Evolutionary conservation across 2,888 invertebrate species (phyloP), one percentile per base, ranked within the genome.

Genomic region (Melipona bicolor): DNA sequence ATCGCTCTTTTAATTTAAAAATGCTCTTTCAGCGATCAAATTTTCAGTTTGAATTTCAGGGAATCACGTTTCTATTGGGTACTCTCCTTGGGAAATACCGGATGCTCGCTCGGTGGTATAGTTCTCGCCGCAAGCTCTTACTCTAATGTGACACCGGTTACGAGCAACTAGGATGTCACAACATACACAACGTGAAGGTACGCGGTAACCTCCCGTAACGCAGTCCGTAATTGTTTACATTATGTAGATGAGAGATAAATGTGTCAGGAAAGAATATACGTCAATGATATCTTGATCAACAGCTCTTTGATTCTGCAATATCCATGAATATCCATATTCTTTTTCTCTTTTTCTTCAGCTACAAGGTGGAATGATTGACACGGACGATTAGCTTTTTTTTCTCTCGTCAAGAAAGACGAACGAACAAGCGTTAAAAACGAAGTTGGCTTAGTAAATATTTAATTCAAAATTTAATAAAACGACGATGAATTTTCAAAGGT

Each of bases 171-270:
- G 70, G 79, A 88, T 70, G 61, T 62, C 78, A 79, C 59, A 79
- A 81, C 67, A 59, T 27, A 62, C 69, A 21, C 67, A 19, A 43
- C 43, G 43, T 43, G 72, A 6, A 73, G 81, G 64, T 70, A 52
- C 49, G 43, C 4, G 49, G 52, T 70, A 76, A 68, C 43, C 17
- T 50, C 6, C 43, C n/a, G 54, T 76, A 77, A 67, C 65, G 69
- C 43, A n/a, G 59, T 62, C 65, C 62, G 68, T 85, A 87, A 88
- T 83, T 83, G 84, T 84, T 82, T 75, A 59, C 21, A 59, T 67
- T 79, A 89, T 78, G 79, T 69, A 84, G 85, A 87, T 79, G 89
- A 83, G 87, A 73, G 75, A 79, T 89, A 87, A 84, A 81, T 79
- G 79, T 78, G 82, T 81, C 85, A 83, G 61, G 77, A 77, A 79